These are phyloP conservation scores for Lasioglossum leucozonium DNA, from an alignment of 2,888 invertebrate species.

Conservation along the genomic window DNA sequence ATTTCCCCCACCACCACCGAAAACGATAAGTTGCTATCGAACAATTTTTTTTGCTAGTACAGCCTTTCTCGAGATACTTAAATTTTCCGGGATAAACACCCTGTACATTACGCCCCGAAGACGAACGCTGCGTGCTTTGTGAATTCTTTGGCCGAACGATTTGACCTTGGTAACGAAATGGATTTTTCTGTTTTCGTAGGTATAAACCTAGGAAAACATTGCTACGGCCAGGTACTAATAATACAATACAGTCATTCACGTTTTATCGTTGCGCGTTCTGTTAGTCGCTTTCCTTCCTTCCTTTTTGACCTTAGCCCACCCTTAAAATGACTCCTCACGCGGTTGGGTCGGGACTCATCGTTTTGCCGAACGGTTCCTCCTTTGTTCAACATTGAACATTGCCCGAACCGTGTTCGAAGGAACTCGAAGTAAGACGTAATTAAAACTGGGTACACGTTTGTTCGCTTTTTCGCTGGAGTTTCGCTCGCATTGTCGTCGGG, in stretches of 20 bases:
- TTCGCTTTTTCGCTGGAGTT: background rate
- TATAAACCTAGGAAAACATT: background rate
- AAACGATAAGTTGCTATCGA: too few species aligned
- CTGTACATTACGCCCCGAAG: background rate
- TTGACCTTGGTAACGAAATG: background rate
- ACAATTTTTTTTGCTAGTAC: too few species aligned
- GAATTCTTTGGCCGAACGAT: conserved; percentile 1
- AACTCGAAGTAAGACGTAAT: background rate
- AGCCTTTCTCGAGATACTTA: too few species aligned
- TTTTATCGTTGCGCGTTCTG: background rate
- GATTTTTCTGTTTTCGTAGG: background rate
- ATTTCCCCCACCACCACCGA: too few species aligned
- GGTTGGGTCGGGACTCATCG: background rate
- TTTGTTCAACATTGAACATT: background rate
- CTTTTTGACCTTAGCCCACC: background rate
- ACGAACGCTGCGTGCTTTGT: conserved; percentile 7
- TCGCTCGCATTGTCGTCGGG: background rate
- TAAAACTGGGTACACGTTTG: background rate
- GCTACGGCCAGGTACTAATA: background rate
- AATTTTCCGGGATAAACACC: too few species aligned
- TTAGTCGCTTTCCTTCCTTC: background rate
- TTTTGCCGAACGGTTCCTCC: background rate
- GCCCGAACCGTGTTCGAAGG: background rate
- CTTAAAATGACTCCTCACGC: background rate
- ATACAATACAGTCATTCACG: background rate